Evolutionary conservation across 1,140 invertebrate genomes (phyloP), one percentile per base, ranked within the genome.

Genomic region (Paraescarpia echinospica): DNA sequence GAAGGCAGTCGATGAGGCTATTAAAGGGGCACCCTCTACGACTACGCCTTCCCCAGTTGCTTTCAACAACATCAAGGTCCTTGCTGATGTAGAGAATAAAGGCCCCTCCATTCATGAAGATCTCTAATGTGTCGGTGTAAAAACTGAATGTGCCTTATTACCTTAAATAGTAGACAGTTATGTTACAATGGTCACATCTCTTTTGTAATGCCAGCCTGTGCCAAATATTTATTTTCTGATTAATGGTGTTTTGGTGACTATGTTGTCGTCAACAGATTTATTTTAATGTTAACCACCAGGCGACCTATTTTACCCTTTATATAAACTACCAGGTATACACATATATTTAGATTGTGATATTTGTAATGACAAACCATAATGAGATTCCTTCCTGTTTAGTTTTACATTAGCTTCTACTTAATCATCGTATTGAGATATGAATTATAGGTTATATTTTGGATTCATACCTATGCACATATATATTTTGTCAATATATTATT

Each of bases 1-100:
- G 91, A 34, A 41, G 31, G 92, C 92, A 34, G 92, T 92, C 8
- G 88, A 92, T 33, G 92, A 41, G 5, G 41, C 91, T 12, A 12
- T 90, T 12, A n/a, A 33, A 48, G 34, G 41, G 5, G 91, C 34
- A 14, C 4, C 18, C 34, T 35, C 33, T 14, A 35, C n/a, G 41
- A 91, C 34, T 12, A 35, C 41, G 2, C 91, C 91, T 22, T 59
- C 91, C 18, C 90, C 90, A 90, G 27, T 31, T 41, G 2, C 90
- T 90, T 31, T 77, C 59, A 77, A 18, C 22, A 18, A 77, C 59
- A 27, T 31, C 59, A 77, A 77, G 22, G 59, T 77, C 22, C 18
- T 27, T 18, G 22, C 59, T 22, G 59, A 77, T 77, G 59, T 77
- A 27, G 18, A 77, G 18, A 77, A 77, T 77, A 31, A 77, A 77